phyloP scores from a whole-genome alignment of 2,888 invertebrate species.

The Penaeus monodon region DNA sequence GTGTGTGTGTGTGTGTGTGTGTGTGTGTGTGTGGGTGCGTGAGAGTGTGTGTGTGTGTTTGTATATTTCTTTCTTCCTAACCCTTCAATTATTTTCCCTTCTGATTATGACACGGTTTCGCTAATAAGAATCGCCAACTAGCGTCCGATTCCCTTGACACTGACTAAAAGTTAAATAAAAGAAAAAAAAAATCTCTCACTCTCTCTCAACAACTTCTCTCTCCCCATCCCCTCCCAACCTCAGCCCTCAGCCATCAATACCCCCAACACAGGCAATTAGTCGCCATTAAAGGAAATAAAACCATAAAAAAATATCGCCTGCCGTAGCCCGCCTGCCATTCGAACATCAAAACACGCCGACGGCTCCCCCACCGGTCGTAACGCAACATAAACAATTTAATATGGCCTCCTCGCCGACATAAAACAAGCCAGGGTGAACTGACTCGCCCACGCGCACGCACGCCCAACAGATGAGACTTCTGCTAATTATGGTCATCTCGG shows the following conservation, averaged over 20 bases:
- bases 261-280: slow-evolving; percentile 26
- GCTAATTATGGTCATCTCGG: no score
- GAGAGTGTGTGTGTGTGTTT: no score
- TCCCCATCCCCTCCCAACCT: background rate
- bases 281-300: slow-evolving; percentile 49
- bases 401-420: slow-evolving; percentile 2
- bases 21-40: no score
- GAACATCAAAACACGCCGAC: slow-evolving; percentile 8
- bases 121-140: no score
- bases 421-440: background rate
- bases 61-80: no score
- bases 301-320: slow-evolving; percentile 27
- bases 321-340: background rate
- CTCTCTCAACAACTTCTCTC: background rate
- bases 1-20: no score
- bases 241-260: background rate
- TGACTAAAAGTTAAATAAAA: no score
- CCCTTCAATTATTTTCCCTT: no score
- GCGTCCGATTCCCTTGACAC: no score
- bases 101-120: no score
- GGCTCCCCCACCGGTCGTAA: background rate
- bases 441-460: background rate
- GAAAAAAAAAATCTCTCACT: background rate
- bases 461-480: no score
- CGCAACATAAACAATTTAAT: slow-evolving; percentile 19